phyloP scores from a whole-genome alignment of 2,113 vertebrate genomes.

The Tautogolabrus adspersus region DNA sequence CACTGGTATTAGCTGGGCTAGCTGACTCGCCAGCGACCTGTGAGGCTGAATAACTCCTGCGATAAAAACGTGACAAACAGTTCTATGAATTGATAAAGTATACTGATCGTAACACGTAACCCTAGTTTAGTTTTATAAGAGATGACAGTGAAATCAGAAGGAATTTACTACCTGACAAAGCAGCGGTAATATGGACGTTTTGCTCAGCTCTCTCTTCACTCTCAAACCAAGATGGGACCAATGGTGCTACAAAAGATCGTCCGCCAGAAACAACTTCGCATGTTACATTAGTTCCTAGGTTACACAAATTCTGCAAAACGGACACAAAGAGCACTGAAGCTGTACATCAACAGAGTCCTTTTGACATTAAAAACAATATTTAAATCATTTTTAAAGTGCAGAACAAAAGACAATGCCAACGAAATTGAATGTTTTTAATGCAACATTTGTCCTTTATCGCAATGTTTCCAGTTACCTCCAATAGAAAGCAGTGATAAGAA shows the following conservation, averaged over 20 bases:
- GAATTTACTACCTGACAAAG: conserved; percentile 84
- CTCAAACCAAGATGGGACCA: conserved; percentile 86
- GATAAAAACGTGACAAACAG: conserved; percentile 10
- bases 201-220: conserved; percentile 76
- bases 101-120: conserved; percentile 7
- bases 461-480: no score
- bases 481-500: no score
- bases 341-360: no score
- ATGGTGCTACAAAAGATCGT: conserved; percentile 65
- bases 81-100: conserved; percentile 7
- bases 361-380: no score
- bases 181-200: conserved; percentile 87
- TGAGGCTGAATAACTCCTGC: conserved; percentile 40
- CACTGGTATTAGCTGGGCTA: conserved; percentile 56
- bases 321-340: not conserved
- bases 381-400: no score
- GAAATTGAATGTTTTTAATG: no score
- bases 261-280: conserved; percentile 64
- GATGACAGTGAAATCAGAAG: conserved; percentile 62
- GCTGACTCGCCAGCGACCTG: conserved; percentile 60
- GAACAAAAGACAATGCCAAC: no score
- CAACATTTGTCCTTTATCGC: no score
- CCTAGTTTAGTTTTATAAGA: conserved; percentile 12
- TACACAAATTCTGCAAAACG: not conserved
- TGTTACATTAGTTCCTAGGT: conserved; percentile 65